Base-by-base conservation (phyloP, 2,797 vertebrate species). In the Fundulus diaphanus region DNA sequence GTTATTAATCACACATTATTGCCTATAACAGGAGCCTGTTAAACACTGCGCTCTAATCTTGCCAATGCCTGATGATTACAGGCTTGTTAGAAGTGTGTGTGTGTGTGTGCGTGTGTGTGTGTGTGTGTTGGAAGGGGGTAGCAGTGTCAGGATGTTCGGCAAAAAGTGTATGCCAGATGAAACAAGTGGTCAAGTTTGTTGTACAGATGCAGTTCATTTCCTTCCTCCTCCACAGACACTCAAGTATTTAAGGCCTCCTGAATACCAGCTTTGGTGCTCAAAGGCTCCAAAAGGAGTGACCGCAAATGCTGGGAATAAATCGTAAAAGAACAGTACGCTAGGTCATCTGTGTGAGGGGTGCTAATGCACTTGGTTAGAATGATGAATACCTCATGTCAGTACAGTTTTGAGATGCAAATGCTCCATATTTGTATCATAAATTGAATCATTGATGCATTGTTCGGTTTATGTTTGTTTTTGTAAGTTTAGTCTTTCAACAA, bases 331-430 rank as follows among this genome's bases (percentile, higher is more conserved):
- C 31, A 42, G 27, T 3, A 40, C 24, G 29, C 67, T 56, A 18
- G 35, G 44, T 57, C 68, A 57, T 46, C 63, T 83, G 52, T n/a
- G 16, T 52, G 52, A 42, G 18, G 1, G 46, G 49, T 71, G 51
- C 42, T 42, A 74, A 24, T 51, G 49, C 22, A 51, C 49, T 51
- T 51, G 20, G 22, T 51, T 37, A 66, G 27, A 66, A 66, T 42
- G 37, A 75, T 48, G 74, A 56, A 79, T 22, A 31, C 52, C 20
- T 20, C 65, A 20, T 40, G 22, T 52, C 6, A 31, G 44, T 35
- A 78, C 71, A 80, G 74, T 85, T 73, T 46, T 75, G 66, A 54
- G 70, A 70, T 54, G 65, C 87, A 80, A 79, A 76, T 83, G 86
- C 68, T 82, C 82, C 71, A 74, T 74, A 83, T 90, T 83, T 81